These are phyloP conservation scores for Oeneis ivallda DNA, from an alignment of 2,888 invertebrate species.

Conservation along the genomic window DNA sequence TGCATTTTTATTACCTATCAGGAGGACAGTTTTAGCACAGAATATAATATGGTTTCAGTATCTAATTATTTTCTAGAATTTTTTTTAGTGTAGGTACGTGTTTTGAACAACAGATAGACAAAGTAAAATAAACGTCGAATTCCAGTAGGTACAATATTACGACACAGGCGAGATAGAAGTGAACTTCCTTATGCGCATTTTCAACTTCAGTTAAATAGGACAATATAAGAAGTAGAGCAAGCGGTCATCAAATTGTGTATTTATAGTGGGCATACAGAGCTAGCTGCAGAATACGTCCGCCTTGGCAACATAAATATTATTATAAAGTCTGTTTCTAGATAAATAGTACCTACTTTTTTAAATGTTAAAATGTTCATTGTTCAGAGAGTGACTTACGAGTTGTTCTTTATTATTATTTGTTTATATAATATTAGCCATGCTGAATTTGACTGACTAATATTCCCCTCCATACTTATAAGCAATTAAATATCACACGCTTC, in stretches of 20 bases:
- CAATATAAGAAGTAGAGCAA: constrained; percentile 11
- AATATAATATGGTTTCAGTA: constrained; percentile 15
- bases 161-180: constrained; percentile 1
- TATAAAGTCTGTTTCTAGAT: neutral
- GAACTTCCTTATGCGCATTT: constrained; percentile 9
- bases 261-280: constrained; percentile 3
- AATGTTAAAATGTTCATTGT: too few relatives aligned
- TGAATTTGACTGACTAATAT: too few relatives aligned
- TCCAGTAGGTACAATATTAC: neutral
- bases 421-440: too few relatives aligned
- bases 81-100: too few relatives aligned
- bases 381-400: too few relatives aligned
- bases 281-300: neutral
- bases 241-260: constrained; percentile 13
- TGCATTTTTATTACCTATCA: too few relatives aligned
- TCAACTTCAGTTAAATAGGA: constrained; percentile 2
- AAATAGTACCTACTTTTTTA: too few relatives aligned
- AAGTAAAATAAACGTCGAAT: neutral
- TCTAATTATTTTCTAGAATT: neutral
- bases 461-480: too few relatives aligned
- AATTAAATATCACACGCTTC: too few relatives aligned
- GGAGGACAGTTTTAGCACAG: too few relatives aligned
- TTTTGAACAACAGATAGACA: neutral
- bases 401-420: too few relatives aligned
- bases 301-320: too few relatives aligned